phyloP scores from a whole-genome alignment of 2,888 invertebrate genomes.

The Eutolmus rufibarbis region DNA sequence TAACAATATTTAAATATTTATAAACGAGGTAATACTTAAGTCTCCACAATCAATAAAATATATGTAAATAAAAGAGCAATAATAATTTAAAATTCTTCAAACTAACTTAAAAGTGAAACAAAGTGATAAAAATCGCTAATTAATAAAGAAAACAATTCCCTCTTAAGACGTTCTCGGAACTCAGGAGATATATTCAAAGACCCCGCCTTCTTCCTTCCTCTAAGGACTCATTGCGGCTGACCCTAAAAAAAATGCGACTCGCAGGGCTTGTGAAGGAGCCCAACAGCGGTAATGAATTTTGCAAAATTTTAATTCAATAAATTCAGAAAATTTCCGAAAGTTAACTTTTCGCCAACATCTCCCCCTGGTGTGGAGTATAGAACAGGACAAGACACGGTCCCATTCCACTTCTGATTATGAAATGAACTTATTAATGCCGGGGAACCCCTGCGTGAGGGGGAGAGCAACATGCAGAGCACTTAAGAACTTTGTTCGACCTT shows the following conservation, averaged over 20 bases:
- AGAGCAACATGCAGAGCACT: not conserved
- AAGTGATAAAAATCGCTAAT: not conserved
- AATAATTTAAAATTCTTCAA: not conserved
- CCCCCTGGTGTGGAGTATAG: not conserved
- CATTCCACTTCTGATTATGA: not conserved
- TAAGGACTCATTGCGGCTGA: not conserved
- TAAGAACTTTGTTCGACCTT: conserved; percentile 21
- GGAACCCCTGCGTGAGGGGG: not conserved
- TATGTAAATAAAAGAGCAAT: not conserved
- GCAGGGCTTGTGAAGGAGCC: not conserved
- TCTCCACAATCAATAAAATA: not conserved
- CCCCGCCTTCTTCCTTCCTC: not conserved
- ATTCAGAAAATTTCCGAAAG: not conserved
- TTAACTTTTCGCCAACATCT: not conserved
- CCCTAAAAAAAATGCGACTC: not conserved
- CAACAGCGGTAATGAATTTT: not conserved
- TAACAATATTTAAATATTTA: too few relatives aligned
- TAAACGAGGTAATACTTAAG: too few relatives aligned
- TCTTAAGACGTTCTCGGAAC: not conserved
- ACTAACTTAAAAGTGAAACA: not conserved
- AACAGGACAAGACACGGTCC: not conserved
- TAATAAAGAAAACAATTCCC: not conserved
- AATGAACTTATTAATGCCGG: conserved; percentile 13
- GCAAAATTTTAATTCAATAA: not conserved
- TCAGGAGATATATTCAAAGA: not conserved